Evolutionary conservation across 2,888 invertebrate genomes (phyloP), one percentile per base, ranked within the genome.

Genomic region (Cerastis leucographa): DNA sequence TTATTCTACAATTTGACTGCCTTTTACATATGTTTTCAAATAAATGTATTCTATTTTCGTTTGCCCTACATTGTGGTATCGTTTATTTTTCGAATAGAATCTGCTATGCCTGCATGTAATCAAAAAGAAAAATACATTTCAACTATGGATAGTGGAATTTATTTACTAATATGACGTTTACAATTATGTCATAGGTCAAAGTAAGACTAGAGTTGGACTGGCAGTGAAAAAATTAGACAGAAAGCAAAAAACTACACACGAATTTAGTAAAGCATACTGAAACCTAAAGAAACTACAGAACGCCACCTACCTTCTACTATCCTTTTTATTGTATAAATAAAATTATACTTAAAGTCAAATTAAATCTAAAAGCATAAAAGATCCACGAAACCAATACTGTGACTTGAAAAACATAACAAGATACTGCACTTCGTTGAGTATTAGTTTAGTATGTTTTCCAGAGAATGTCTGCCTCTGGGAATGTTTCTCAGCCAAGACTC

Each of bases 171-270:
- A 14, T 46, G 64, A 42, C 64, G 64, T 46, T 42, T 22, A 14
- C 46, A 67, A 29, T 25, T 59, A 66, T 49, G 46, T 35, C 29
- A 49, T 35, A 67, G 67, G 67, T n/a, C 29, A 67, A 67, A 67
- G 22, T 67, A 49, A 9, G 14, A 9, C 22, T 67, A 17, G 9
- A 35, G 22, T 35, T 9, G 14, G 6, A 49, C 2, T 14, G 9
- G 14, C 2, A 49, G 22, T 29, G 11, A 46, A 29, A 25, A 59
- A 59, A 29, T 1, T 66, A 22, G 11, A 5, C 44, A 7, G 12
- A 66, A 49, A 49, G 6, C 22, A 49, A 35, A 59, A 56, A 25
- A 3, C 11, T 4, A 51, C 51, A 9, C 3, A 51, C 22, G 51
- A 51, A 22, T 51, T 9, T 54, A 54, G 11, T n/a, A n/a, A n/a